Conservation (phyloP, 1,140 invertebrate genomes). For the Drosophila elegans region DNA sequence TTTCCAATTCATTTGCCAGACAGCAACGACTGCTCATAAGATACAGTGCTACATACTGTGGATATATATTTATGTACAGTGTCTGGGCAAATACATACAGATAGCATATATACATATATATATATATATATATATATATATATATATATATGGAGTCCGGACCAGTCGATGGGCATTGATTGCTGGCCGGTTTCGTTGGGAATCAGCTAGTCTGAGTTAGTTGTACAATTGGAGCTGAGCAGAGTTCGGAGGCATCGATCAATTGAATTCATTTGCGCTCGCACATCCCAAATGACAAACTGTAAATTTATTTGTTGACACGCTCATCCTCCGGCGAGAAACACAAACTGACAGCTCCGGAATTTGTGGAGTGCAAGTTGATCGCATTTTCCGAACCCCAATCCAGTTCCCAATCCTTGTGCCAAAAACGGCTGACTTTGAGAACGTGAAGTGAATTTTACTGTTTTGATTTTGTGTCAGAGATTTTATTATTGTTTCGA, state of each 20-base stretch:
- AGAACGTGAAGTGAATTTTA: slow-evolving; percentile 32
- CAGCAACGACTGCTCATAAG: slow-evolving; percentile 12
- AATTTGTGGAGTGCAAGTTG: slow-evolving; percentile 26
- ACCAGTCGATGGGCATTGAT: slow-evolving; percentile 45
- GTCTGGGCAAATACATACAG: slow-evolving; percentile 4
- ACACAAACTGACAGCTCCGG: slow-evolving; percentile 30
- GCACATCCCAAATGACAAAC: slow-evolving; percentile 43
- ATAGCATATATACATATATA: not conserved
- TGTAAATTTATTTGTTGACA: slow-evolving; percentile 63
- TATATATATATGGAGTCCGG: slow-evolving; percentile 13
- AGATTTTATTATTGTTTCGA: slow-evolving; percentile 27
- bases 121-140: not conserved
- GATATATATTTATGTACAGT: slow-evolving; percentile 14
- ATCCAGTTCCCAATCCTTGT: slow-evolving; percentile 31
- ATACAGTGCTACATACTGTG: slow-evolving; percentile 3
- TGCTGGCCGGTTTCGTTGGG: slow-evolving; percentile 69
- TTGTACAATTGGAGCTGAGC: slow-evolving; percentile 54
- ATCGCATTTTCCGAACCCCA: slow-evolving; percentile 14
- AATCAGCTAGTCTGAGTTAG: slow-evolving; percentile 74
- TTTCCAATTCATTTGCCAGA: slow-evolving; percentile 28
- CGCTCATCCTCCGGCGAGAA: slow-evolving; percentile 40
- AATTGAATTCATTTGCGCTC: slow-evolving; percentile 66
- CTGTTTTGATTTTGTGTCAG: slow-evolving; percentile 20
- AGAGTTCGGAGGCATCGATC: slow-evolving; percentile 41
- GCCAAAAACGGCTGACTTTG: slow-evolving; percentile 21